These are phyloP conservation scores for Cosmia pyralina DNA, from an alignment of 2,888 invertebrate genomes.

Conservation along the genomic window DNA sequence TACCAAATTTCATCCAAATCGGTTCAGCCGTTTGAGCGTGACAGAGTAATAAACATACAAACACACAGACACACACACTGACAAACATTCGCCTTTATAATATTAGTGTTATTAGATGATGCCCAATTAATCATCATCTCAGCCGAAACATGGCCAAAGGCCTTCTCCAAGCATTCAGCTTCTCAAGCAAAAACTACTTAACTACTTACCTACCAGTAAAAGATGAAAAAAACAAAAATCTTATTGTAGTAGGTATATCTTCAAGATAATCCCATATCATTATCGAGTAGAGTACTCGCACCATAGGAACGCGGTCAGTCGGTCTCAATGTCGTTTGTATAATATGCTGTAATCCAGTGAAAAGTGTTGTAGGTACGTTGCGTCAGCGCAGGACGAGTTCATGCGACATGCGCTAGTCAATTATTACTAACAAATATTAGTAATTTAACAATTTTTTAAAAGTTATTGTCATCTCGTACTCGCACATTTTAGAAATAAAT, in stretches of 20 bases:
- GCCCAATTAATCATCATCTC: background rate
- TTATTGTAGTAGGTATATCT: background rate
- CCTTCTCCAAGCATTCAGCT: background rate
- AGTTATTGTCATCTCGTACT: background rate
- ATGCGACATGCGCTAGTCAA: slow-evolving; percentile 59
- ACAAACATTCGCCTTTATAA: too few species aligned
- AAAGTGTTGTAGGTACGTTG: slow-evolving; percentile 72
- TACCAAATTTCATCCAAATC: too few species aligned
- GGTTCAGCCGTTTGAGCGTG: too few species aligned
- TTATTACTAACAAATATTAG: background rate
- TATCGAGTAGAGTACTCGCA: slow-evolving; percentile 34
- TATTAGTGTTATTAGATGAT: background rate
- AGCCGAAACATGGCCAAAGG: too few species aligned
- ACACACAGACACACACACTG: too few species aligned
- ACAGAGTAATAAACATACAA: too few species aligned
- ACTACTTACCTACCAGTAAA: too few species aligned
- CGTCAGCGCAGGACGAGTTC: slow-evolving; percentile 73
- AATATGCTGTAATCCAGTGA: slow-evolving; percentile 77
- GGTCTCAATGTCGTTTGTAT: slow-evolving; percentile 84
- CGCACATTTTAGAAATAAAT: too few species aligned
- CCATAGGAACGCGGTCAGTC: slow-evolving; percentile 77
- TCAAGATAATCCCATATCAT: slow-evolving; percentile 42
- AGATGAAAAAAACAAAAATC: background rate
- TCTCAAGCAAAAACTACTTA: background rate
- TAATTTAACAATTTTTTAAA: background rate